Evolutionary conservation across 2,797 vertebrate species (phyloP), one percentile per base, ranked within the genome.

Genomic region (Myotis myotis): DNA sequence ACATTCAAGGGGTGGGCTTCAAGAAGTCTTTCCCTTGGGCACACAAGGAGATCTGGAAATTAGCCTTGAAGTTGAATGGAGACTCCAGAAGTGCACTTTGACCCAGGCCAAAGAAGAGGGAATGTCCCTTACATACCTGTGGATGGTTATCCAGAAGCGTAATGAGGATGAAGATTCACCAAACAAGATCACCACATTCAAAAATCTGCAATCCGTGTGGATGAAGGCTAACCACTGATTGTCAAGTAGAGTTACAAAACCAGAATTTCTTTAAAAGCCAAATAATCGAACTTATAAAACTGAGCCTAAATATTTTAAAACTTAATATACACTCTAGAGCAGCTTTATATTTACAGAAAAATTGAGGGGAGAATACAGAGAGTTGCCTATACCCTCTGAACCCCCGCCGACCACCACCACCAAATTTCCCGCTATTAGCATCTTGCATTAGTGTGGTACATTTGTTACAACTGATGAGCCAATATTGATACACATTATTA

Each of bases 291-390:
- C 30, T 85, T 72, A 49, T 25, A 28, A 89, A 91, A 41, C 16
- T 4, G 36, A 76, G 28, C 16, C n/a, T 57, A 20, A 49, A 62
- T 33, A 10, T 49, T 80, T 53, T 8, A 44, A 80, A 66, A 87
- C 11, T 20, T 49, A 79, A 60, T 11, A 68, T 13, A 33, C 20
- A 57, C 47, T 85, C 62, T 64, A 93, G 74, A 60, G 44, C 5
- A 33, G 20, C 30, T 92, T 94, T 89, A 72, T 23, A 20, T 41
- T 78, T 86, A 49, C 33, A 86, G 88, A 89, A 91, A 81, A 57
- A 57, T 15, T 17, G 44, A 91, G 47, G 83, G 68, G 6, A 47
- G 53, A 76, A 47, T 49, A 41, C 30, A 51, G 49, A 74, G 66
- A 23, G 19, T 30, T 47, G 17, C 55, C 28, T 3, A 3, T 28